Evolutionary conservation across 2,113 vertebrate genomes (phyloP).

Genomic region (Sphyrna mokarran): DNA sequence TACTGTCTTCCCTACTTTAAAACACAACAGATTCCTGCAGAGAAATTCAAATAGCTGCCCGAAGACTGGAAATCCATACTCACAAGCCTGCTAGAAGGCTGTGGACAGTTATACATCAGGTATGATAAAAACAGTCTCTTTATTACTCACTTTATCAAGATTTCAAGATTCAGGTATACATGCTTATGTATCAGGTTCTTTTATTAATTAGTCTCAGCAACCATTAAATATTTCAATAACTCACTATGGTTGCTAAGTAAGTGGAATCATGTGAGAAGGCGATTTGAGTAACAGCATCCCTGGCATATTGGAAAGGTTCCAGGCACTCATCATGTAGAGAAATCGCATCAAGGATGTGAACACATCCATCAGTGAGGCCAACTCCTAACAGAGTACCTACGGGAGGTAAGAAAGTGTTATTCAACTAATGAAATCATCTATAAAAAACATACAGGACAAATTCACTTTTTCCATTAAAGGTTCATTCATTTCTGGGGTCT

Average conservation of each 20-base stretch:
- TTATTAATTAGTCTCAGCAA: not conserved
- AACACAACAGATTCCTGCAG: not conserved
- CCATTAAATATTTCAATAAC: slow-evolving; percentile 41
- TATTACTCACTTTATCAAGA: not conserved
- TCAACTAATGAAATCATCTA: not conserved
- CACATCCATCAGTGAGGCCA: slow-evolving; percentile 71
- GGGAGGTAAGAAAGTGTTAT: slow-evolving; percentile 36
- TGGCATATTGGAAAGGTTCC: slow-evolving; percentile 60
- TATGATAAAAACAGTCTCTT: not conserved
- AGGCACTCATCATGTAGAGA: slow-evolving; percentile 59
- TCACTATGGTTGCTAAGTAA: slow-evolving; percentile 82
- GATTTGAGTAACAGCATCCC: slow-evolving; percentile 62
- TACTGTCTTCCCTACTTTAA: not conserved
- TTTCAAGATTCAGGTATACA: not conserved
- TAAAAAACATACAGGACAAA: not conserved
- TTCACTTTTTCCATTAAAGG: not conserved
- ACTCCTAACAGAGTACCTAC: slow-evolving; percentile 71
- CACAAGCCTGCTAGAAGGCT: not conserved
- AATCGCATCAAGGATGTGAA: slow-evolving; percentile 69
- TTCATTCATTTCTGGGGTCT: not conserved
- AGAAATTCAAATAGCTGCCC: not conserved
- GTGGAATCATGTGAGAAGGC: slow-evolving; percentile 76
- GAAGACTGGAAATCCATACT: not conserved
- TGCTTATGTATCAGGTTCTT: not conserved
- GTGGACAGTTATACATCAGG: too few species aligned